phyloP scores from a whole-genome alignment of 2,113 vertebrate species.

The Butastur rufipennis region DNA sequence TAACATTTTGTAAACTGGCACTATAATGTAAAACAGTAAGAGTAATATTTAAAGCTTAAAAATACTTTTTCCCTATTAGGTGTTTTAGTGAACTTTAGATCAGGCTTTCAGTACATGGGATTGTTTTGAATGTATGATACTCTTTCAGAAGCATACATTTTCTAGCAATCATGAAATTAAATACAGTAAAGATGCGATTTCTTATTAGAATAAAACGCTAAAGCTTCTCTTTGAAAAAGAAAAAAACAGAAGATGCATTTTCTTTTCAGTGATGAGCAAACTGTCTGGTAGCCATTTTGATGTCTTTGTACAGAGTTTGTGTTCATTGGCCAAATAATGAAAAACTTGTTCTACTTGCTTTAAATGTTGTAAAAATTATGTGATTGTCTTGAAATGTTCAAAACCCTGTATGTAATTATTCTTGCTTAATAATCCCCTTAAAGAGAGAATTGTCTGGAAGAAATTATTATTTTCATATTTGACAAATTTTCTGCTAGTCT shows the following conservation, averaged over 20 bases:
- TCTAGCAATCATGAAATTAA: neutral
- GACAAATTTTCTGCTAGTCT: neutral
- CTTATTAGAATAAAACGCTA: neutral
- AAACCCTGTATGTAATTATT: neutral
- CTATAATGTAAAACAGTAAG: neutral
- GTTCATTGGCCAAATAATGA: neutral
- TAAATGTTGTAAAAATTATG: neutral
- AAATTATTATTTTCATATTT: neutral
- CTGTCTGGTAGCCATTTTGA: neutral
- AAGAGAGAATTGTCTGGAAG: neutral
- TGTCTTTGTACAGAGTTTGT: neutral
- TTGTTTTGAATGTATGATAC: neutral
- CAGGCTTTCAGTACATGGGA: neutral
- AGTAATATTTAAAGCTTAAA: neutral
- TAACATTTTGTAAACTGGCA: slow-evolving; percentile 1
- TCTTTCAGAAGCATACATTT: neutral
- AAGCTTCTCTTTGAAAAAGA: neutral
- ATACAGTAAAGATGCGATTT: neutral
- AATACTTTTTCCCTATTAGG: neutral
- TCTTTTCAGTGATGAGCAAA: neutral
- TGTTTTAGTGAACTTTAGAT: neutral
- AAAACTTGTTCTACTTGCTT: neutral
- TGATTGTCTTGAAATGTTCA: neutral
- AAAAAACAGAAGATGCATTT: neutral
- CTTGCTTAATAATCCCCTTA: neutral